These are phyloP conservation scores for Ochotona princeps DNA, from an alignment of 2,113 vertebrate species.

Conservation along the genomic window DNA sequence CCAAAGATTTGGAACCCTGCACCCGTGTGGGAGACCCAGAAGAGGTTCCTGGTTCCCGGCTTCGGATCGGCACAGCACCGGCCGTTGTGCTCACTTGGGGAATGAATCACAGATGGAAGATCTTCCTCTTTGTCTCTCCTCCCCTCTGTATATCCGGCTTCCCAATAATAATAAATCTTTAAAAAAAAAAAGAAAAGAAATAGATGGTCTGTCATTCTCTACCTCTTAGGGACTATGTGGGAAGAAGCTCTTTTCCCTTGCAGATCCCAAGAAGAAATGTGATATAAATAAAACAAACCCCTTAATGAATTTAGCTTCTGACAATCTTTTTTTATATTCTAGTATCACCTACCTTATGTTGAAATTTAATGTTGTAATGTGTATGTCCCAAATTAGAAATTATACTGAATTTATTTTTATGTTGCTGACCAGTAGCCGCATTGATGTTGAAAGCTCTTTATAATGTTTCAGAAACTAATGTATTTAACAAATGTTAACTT, in stretches of 20 bases:
- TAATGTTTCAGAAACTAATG: neutral
- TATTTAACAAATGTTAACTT: neutral
- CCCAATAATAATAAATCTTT: no score
- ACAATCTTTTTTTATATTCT: neutral
- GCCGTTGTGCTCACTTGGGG: no score
- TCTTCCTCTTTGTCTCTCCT: no score
- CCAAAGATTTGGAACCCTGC: no score
- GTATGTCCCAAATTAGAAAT: neutral
- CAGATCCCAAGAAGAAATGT: neutral
- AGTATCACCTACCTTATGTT: neutral
- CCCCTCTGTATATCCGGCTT: neutral
- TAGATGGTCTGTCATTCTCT: accelerated
- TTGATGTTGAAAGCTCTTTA: neutral
- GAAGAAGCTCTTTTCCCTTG: neutral
- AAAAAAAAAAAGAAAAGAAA: no score
- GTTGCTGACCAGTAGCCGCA: neutral
- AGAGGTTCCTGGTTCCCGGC: no score
- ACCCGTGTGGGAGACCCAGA: no score
- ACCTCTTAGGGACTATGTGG: neutral
- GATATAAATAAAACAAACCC: neutral
- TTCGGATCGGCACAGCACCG: no score
- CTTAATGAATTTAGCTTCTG: neutral
- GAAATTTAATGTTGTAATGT: neutral
- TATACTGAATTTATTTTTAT: neutral
- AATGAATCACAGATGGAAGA: no score